Conservation (phyloP, 1,140 invertebrate genomes). For the Drosophila carrolli region DNA sequence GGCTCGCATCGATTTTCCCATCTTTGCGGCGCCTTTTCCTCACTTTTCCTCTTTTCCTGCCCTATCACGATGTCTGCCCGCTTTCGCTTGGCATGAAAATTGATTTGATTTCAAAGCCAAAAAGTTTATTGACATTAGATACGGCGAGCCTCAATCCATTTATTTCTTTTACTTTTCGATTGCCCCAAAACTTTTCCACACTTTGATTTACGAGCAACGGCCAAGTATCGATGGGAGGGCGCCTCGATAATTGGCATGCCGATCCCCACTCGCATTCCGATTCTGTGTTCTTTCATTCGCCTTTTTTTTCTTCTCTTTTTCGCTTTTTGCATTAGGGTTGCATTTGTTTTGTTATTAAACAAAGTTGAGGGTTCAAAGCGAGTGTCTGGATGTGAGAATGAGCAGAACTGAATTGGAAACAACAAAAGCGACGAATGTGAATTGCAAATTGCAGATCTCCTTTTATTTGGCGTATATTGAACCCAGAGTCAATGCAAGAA, state of each 20-base stretch:
- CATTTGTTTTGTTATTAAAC: conserved; percentile 64
- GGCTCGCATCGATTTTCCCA: conserved; percentile 54
- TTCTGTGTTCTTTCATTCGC: conserved; percentile 37
- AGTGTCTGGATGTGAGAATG: conserved; percentile 47
- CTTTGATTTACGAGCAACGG: conserved; percentile 47
- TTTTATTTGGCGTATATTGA: conserved; percentile 44
- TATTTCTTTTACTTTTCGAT: conserved; percentile 26
- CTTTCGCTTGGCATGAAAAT: conserved; percentile 53
- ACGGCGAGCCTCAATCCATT: conserved; percentile 32
- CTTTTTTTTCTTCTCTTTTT: neutral
- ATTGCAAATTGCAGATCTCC: conserved; percentile 61
- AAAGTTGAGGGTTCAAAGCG: conserved; percentile 73
- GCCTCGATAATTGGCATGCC: conserved; percentile 58
- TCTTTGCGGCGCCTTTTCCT: conserved; percentile 1
- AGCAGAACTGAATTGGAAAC: conserved; percentile 34
- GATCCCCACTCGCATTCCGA: conserved; percentile 29
- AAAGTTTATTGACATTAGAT: conserved; percentile 78
- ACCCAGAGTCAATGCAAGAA: conserved; percentile 9
- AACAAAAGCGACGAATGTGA: conserved; percentile 43
- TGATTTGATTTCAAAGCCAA: conserved; percentile 70
- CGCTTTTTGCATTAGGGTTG: conserved; percentile 24
- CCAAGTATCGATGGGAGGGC: conserved; percentile 26
- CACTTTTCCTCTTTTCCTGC: conserved; percentile 1
- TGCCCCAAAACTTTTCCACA: conserved; percentile 64
- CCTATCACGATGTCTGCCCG: conserved; percentile 24